Conservation (phyloP, 2,888 invertebrate genomes). For the Polymixis lichenea region DNA sequence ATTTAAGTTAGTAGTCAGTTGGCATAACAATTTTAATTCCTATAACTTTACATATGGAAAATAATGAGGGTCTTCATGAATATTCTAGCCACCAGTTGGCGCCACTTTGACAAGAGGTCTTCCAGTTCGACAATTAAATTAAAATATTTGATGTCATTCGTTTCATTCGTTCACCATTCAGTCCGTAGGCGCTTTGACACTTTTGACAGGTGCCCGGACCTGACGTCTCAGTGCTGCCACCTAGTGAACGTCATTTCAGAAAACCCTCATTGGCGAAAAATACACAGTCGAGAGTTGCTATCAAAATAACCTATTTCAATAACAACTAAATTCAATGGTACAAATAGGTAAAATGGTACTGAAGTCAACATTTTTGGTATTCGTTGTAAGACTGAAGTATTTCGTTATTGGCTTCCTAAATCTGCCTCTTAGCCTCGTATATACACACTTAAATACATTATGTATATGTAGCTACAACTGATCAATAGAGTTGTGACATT, state of each 20-base stretch:
- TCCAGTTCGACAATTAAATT: too few species aligned
- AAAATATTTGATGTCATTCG: too few species aligned
- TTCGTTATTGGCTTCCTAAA: background rate
- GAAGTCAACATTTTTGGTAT: constrained; percentile 23
- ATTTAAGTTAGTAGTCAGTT: background rate
- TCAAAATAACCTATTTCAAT: background rate
- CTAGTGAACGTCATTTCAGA: too few species aligned
- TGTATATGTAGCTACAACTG: background rate
- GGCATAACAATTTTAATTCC: background rate
- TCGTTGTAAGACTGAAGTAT: background rate
- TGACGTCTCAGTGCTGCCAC: too few species aligned
- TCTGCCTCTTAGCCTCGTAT: constrained; percentile 40
- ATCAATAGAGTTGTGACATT: background rate
- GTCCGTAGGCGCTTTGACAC: too few species aligned
- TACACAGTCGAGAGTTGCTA: background rate
- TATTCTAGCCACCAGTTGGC: too few species aligned
- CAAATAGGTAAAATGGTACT: constrained; percentile 18
- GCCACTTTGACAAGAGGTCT: too few species aligned
- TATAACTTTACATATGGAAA: too few species aligned
- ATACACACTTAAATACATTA: constrained; percentile 29
- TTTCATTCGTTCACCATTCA: too few species aligned
- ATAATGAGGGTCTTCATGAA: too few species aligned
- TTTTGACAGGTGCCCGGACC: too few species aligned
- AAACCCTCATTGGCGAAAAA: too few species aligned
- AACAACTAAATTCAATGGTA: background rate